Base-by-base conservation (phyloP, 2,113 vertebrate species). In the Pangasianodon gigas region DNA sequence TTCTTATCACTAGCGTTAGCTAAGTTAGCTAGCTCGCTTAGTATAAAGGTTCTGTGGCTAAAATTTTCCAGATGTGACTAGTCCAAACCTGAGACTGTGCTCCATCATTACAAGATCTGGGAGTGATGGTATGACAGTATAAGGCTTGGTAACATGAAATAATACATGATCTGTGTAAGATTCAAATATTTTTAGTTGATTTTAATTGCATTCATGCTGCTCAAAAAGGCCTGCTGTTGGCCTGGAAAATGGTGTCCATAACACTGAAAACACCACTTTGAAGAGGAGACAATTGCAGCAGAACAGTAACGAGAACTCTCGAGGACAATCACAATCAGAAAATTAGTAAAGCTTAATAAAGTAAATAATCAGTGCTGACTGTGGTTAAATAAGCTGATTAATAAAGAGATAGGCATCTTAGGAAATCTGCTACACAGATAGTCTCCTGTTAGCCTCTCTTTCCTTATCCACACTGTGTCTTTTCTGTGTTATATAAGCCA, bases 321-420 rank as follows among this genome's bases (percentile, higher is more conserved):
- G 54, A 56, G 84, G 32, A 82, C 79, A 91, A 92, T 91, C 85
- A 90, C 85, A 91, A 86, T 88, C 75, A 87, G 67, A 90, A 91
- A 89, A 89, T 92, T 74, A 89, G 86, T 84, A 87, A 90, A 74
- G 84, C 87, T 92, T 87, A 90, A 93, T 89, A 91, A 89, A 93
- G 91, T 91, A 81, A 93, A 90, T 92, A 91, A 90, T 92, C 77
- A 82, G 88, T 88, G 77, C 83, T 51, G 54, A 86, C 62, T 86
- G 84, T 62, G 41, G 85, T 83, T 88, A 89, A 90, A 89, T 91
- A 91, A 89, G 87, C 71, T 88, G 90, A 92, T 91, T 91, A 90
- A 74, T 83, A 75, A 46, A 88, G 67, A 91, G 87, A 91, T 86
- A 88, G 77, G 71, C 77, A 91, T 91, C 90, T 85, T 86, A 81